phyloP scores from a whole-genome alignment of 2,797 vertebrate genomes.

The Cossypha dichroa region DNA sequence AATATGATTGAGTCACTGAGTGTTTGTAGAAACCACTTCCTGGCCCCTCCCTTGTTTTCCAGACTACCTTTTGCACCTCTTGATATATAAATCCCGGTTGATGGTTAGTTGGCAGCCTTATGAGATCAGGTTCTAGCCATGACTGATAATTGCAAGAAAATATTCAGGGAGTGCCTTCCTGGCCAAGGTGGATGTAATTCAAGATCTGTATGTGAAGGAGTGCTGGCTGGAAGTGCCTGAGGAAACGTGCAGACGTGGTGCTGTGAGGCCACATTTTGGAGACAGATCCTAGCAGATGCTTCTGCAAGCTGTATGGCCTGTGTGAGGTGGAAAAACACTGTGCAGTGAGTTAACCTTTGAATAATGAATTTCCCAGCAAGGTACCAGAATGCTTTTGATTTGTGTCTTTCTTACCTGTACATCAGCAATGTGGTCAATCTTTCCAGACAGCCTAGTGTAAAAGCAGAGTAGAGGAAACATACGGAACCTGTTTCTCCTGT shows the following conservation, averaged over 20 bases:
- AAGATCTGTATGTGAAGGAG: background rate
- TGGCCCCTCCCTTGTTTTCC: background rate
- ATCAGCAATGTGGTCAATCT: background rate
- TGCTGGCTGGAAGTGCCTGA: background rate
- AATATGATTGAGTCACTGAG: background rate
- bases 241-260: background rate
- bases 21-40: background rate
- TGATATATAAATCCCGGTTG: background rate
- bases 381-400: background rate
- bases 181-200: conserved; percentile 11
- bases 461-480: background rate
- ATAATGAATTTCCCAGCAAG: conserved; percentile 13
- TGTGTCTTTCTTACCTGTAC: background rate
- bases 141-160: conserved; percentile 28
- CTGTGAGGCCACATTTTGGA: background rate
- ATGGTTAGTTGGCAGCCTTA: background rate
- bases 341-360: background rate
- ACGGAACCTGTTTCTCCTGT: background rate
- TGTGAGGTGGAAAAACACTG: background rate
- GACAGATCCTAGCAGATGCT: background rate
- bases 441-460: background rate
- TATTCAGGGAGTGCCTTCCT: background rate
- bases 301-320: background rate
- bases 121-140: background rate
- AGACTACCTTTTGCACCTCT: background rate